These are phyloP conservation scores for Montipora capitata DNA, from an alignment of 92 coral and sea anemone genomes.

Conservation along the genomic window DNA sequence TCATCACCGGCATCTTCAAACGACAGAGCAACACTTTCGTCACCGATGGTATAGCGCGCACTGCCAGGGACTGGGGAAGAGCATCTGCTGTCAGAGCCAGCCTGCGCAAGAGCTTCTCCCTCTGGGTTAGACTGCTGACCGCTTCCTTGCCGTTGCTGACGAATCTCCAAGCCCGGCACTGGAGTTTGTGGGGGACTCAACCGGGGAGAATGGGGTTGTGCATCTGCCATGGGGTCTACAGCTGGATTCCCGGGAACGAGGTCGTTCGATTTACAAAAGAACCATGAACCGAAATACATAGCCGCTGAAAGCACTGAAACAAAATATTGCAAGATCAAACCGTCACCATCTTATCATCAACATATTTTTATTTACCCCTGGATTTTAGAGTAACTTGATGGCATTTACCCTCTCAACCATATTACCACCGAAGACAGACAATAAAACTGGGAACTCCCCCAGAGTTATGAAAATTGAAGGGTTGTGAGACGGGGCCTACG, in stretches of 20 bases:
- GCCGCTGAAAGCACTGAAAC: slow-evolving; percentile 88
- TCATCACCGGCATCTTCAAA: slow-evolving; percentile 22
- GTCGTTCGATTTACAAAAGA: slow-evolving; percentile 82
- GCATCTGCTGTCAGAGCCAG: slow-evolving; percentile 34
- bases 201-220: slow-evolving; percentile 12
- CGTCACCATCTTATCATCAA: neutral
- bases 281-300: slow-evolving; percentile 96
- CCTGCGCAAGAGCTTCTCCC: slow-evolving; percentile 49
- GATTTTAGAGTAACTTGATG: too few species aligned
- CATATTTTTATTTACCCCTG: too few species aligned
- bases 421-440: too few species aligned
- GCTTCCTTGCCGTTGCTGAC: slow-evolving; percentile 29
- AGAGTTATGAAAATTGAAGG: too few species aligned
- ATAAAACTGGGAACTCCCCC: too few species aligned
- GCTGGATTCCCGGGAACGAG: neutral
- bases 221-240: neutral
- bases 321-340: neutral
- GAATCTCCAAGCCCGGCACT: slow-evolving; percentile 47
- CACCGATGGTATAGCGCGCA: slow-evolving; percentile 30
- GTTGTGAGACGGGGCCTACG: too few species aligned
- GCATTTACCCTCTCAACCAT: too few species aligned
- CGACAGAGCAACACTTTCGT: slow-evolving; percentile 38
- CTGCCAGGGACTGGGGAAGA: slow-evolving; percentile 53
- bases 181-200: slow-evolving; percentile 59
- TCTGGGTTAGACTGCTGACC: slow-evolving; percentile 46